Base-by-base conservation (phyloP, 2,888 invertebrate genomes). In the Penaeus monodon region DNA sequence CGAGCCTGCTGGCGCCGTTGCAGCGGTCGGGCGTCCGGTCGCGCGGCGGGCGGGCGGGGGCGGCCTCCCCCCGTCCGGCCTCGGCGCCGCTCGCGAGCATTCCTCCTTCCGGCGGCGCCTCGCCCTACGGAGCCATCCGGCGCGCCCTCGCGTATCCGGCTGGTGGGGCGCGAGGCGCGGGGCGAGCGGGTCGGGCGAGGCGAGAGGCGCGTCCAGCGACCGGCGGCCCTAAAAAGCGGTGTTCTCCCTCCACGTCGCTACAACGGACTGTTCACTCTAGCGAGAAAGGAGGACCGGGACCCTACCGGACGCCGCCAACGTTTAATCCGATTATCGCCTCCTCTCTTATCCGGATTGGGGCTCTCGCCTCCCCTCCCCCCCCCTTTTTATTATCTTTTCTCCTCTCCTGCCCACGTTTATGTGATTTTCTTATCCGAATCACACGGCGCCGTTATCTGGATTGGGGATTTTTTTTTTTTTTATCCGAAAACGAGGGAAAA, bases 251-350 rank as follows among this genome's bases (percentile, higher is more conserved):
- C 81, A 76, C 68, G 77, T 76, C 57, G 57, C 78, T 82, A 86
- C 78, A 86, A 77, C 82, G 82, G 66, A 86, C 86, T 86, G 86
- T 86, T 86, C 86, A 86, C 78, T 82, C 74, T 81, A 81, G 74
- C 76, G 81, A 86, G 86, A 81, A 81, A 77, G 78, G 70, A 81
- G 84, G 78, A 78, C 49, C 68, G 29, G 70, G 78, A 70, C 82
- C 68, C 64, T 82, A 86, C 86, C 86, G 86, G 86, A 86, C 86
- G 81, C 70, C 64, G 24, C 24, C 76, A 63, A 38, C n/a, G 57
- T 57, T 57, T 86, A 86, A 86, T 86, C 86, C 86, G 86, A 78
- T 82, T 82, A 78, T 64, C 27, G 68, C 65, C 68, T 49, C 44
- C 77, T 86, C 82, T 64, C 77, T 85, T 86, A 86, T 82, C 82